Percentiles rank a stretch among this genome's conserved stretches.
These are phyloP conservation scores for Frieseomelitta varia DNA, from an alignment of 1,140 invertebrate genomes.

Conservation along the genomic window DNA sequence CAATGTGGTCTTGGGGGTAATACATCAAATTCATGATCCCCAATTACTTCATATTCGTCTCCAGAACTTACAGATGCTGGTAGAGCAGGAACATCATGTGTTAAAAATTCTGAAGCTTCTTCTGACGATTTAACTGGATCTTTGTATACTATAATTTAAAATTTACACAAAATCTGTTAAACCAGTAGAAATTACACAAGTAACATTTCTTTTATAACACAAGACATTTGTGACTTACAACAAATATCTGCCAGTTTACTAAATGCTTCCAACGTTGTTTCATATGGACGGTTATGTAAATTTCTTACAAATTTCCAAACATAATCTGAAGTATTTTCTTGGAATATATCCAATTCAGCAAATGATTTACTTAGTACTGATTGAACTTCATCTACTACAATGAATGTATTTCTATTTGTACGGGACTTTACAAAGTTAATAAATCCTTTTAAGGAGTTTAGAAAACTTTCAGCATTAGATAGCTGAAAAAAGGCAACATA, in stretches of 20 bases:
- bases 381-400: conserved; percentile 85
- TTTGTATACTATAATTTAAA: conserved; percentile 80
- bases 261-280: conserved; percentile 91
- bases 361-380: conserved; percentile 90
- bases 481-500: conserved; percentile 93
- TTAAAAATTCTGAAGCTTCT: conserved; percentile 84
- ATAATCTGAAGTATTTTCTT: conserved; percentile 86
- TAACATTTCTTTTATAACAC: background rate
- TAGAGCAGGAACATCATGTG: conserved; percentile 75
- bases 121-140: conserved; percentile 80
- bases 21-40: conserved; percentile 79
- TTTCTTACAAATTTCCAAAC: conserved; percentile 88
- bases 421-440: conserved; percentile 86
- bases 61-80: conserved; percentile 78
- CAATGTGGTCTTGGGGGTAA: conserved; percentile 83
- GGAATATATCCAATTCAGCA: conserved; percentile 91
- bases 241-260: conserved; percentile 90
- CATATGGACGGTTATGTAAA: conserved; percentile 89
- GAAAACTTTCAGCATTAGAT: conserved; percentile 91
- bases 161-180: background rate
- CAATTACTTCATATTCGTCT: conserved; percentile 88
- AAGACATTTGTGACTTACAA: conserved; percentile 68
- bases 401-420: conserved; percentile 87
- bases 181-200: background rate
- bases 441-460: conserved; percentile 85